phyloP scores from a whole-genome alignment of 2,113 vertebrate genomes.

The Fregetta grallaria region DNA sequence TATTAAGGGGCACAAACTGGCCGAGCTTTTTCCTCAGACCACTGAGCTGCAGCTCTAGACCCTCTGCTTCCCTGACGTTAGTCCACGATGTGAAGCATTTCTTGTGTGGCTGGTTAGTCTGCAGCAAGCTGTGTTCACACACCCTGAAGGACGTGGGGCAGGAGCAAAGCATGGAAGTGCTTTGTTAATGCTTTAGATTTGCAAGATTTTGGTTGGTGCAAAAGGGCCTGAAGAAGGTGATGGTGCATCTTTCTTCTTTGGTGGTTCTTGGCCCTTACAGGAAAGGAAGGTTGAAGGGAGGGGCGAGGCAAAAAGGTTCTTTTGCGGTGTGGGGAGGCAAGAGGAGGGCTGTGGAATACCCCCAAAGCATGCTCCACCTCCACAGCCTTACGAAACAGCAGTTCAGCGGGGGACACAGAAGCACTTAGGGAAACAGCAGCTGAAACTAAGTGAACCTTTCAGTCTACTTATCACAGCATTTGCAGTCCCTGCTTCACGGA shows the following conservation, averaged over 20 bases:
- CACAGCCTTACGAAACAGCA: slow-evolving; percentile 42
- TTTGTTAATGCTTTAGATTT: neutral
- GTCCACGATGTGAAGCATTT: neutral
- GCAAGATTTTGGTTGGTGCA: neutral
- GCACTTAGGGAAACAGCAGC: slow-evolving; percentile 42
- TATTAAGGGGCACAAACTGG: neutral
- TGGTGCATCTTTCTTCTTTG: neutral
- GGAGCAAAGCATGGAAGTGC: neutral
- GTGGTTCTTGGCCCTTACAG: neutral
- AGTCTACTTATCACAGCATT: slow-evolving; percentile 25
- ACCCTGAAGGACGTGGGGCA: neutral
- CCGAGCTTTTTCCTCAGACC: slow-evolving; percentile 14
- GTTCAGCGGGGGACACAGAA: slow-evolving; percentile 50
- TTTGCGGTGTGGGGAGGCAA: neutral
- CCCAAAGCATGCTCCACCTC: neutral
- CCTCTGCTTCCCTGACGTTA: fast-evolving
- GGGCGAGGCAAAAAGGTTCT: neutral
- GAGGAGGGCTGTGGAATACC: neutral
- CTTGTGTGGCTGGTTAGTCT: neutral
- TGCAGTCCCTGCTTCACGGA: slow-evolving; percentile 27
- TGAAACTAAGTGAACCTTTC: slow-evolving; percentile 49
- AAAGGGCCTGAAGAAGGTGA: neutral
- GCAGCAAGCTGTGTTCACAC: neutral
- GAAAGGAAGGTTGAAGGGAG: neutral
- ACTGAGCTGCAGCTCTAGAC: slow-evolving; percentile 26